Conservation (phyloP, 2,113 vertebrate genomes). For the Gallinago jamesoni region DNA sequence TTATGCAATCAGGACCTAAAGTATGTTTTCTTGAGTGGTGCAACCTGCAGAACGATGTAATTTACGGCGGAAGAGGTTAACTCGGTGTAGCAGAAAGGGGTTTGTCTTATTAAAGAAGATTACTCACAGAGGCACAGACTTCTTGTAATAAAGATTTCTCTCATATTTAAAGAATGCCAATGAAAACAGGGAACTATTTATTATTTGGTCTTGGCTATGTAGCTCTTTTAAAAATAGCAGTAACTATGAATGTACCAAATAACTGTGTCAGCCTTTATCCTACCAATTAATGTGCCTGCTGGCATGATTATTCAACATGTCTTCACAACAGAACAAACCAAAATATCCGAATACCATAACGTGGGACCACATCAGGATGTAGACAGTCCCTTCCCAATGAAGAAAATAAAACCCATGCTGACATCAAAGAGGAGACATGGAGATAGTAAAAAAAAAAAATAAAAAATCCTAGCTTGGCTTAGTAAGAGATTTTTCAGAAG, state of each 20-base stretch:
- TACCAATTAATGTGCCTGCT: not conserved
- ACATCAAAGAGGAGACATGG: not conserved
- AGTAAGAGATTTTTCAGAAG: not conserved
- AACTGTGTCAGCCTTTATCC: conserved; percentile 10
- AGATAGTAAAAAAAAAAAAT: not conserved
- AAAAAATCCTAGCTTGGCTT: not conserved
- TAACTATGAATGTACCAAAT: not conserved
- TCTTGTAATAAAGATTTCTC: not conserved
- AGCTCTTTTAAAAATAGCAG: conserved; percentile 35
- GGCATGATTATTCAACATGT: not conserved
- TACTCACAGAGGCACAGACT: not conserved
- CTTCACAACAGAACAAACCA: not conserved
- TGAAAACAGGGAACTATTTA: conserved; percentile 24
- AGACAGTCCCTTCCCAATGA: not conserved
- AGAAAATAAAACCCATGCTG: not conserved
- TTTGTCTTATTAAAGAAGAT: not conserved
- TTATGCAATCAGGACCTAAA: not conserved
- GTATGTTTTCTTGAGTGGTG: not conserved
- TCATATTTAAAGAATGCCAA: conserved; percentile 7
- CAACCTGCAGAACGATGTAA: not conserved
- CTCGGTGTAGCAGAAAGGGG: not conserved
- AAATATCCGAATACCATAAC: not conserved
- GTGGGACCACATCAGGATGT: not conserved
- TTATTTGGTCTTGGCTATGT: conserved; percentile 16
- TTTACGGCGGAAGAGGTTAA: not conserved